Evolutionary conservation across 1,140 invertebrate species (phyloP), one percentile per base, ranked within the genome.

Genomic region (Apis cerana): DNA sequence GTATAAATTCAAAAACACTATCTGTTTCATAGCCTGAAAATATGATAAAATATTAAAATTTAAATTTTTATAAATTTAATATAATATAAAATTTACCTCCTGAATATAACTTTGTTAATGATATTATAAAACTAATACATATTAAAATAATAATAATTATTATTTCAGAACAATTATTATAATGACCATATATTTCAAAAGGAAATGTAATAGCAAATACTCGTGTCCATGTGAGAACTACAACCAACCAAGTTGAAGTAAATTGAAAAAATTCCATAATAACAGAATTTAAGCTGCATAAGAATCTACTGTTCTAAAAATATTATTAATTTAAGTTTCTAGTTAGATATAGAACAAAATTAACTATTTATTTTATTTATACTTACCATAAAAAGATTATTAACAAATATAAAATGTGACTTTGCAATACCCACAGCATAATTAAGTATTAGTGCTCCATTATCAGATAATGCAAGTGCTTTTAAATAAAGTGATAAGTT

Each of bases 1-100:
- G 87, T 50, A 84, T 72, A 75, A 91, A 93, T 80, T 92, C 92
- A 71, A 92, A 93, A 43, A 93, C 91, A 71, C 92, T 93, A 65
- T 93, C 92, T 5, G 91, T 91, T 76, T 93, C 93, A 67, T 93
- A 93, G 65, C 93, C 93, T 93, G 65, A 13, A 84, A 87, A 83
- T 70, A 56, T 17, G 48, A 10, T 54, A 54, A 58, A n/a, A 50
- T 64, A 48, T 64, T 72, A 12, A 23, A 11, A 23, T 62, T 62
- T 13, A 13, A 23, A 21, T 43, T 58, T 48, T 13, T 54, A 23
- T 23, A 13, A 19, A 13, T 11, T 23, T 80, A 43, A n/a, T n/a
- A n/a, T n/a, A n/a, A n/a, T 12, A 10, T 13, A 27, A 68, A 33
- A 65, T 67, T 88, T 87, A 91, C 91, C 90, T 81, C 89, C 90